phyloP scores from a whole-genome alignment of 2,888 invertebrate species.

The Clusia tigrina region DNA sequence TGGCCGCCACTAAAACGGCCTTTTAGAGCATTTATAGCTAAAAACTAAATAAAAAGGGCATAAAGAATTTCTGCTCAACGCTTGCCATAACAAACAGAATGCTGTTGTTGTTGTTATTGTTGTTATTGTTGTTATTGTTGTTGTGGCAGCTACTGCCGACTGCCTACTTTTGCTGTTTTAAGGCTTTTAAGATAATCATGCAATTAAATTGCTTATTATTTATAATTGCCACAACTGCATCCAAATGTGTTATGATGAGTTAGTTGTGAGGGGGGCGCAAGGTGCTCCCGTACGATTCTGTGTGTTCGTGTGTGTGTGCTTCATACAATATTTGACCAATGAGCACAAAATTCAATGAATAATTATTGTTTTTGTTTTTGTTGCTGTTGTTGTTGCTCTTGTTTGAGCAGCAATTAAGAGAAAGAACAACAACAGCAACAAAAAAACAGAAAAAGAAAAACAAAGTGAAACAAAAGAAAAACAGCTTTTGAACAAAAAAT shows the following conservation, averaged over 20 bases:
- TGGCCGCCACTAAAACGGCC: neutral
- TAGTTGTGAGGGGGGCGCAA: neutral
- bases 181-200: conserved; percentile 41
- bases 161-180: conserved; percentile 21
- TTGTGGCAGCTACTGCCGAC: too few species aligned
- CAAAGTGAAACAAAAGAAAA: neutral
- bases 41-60: neutral
- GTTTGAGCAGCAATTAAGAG: conserved; percentile 42
- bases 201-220: conserved; percentile 38
- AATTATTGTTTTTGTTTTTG: neutral
- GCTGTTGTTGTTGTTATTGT: conserved; percentile 1
- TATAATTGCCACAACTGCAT: neutral
- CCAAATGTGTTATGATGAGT: neutral
- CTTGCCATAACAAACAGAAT: neutral
- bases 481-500: neutral
- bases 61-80: neutral
- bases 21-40: neutral
- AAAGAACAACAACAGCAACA: conserved; percentile 37
- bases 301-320: conserved; percentile 3
- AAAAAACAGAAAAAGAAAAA: conserved; percentile 13
- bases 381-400: neutral
- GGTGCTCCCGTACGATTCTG: neutral
- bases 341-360: conserved; percentile 1
- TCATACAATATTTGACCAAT: conserved; percentile 2
- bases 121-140: conserved; percentile 3